These are phyloP conservation scores for Amiota communis DNA, from an alignment of 2,888 invertebrate genomes.

Conservation along the genomic window DNA sequence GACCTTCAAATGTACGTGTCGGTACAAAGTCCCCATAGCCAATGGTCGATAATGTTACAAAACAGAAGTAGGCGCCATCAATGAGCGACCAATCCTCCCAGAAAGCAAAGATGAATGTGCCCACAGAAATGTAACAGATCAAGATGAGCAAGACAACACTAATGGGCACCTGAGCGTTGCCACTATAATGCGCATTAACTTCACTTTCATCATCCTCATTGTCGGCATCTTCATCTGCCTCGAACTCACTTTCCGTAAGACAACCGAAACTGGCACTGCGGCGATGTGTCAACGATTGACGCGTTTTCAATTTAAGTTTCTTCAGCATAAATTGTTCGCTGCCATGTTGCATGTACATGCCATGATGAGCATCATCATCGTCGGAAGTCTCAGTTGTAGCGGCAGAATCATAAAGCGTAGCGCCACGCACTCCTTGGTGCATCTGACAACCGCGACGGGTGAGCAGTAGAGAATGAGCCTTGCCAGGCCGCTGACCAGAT, in stretches of 20 bases:
- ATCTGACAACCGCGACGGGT: slow-evolving; percentile 54
- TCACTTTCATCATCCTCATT: slow-evolving; percentile 40
- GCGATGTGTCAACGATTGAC: neutral
- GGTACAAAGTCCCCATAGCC: slow-evolving; percentile 87
- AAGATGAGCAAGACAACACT: slow-evolving; percentile 80
- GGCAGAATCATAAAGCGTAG: slow-evolving; percentile 54
- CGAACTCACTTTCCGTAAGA: slow-evolving; percentile 30
- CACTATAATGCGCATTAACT: slow-evolving; percentile 32
- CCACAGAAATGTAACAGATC: slow-evolving; percentile 82
- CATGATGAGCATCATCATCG: slow-evolving; percentile 62
- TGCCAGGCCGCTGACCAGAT: slow-evolving; percentile 44
- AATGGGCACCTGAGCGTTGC: slow-evolving; percentile 76
- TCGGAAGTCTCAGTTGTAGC: slow-evolving; percentile 57
- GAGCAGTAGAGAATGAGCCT: slow-evolving; percentile 47
- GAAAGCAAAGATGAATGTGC: slow-evolving; percentile 84
- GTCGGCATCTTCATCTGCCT: slow-evolving; percentile 46
- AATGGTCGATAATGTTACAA: slow-evolving; percentile 87
- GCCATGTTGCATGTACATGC: slow-evolving; percentile 55
- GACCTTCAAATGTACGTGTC: slow-evolving; percentile 71
- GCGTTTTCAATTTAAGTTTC: slow-evolving; percentile 41
- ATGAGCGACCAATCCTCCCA: slow-evolving; percentile 87
- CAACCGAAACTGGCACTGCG: neutral
- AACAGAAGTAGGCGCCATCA: slow-evolving; percentile 89
- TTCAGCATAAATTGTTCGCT: slow-evolving; percentile 60
- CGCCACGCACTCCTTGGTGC: slow-evolving; percentile 37